Base-by-base conservation (phyloP, 2,113 vertebrate genomes). In the Hyperoodon ampullatus region DNA sequence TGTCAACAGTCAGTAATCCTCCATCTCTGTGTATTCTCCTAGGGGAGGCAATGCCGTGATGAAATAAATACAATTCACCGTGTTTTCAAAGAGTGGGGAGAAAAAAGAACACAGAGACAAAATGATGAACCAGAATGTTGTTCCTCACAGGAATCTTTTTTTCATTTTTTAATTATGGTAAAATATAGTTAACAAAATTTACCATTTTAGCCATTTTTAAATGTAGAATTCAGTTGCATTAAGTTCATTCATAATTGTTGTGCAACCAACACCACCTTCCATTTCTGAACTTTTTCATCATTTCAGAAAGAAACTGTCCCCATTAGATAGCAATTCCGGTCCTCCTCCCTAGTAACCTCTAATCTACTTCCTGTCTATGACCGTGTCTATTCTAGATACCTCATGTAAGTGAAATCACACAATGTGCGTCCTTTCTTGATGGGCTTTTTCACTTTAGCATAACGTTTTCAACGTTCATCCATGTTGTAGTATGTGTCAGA, bases 61-160 rank as follows among this genome's bases (percentile, higher is more conserved):
- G 61, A 81, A 75, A 88, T 42, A 75, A 75, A 88, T 35, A 11
- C 2, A 63, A 50, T 26, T 85, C 44, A 35, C 35, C 14, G 1
- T 13, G 66, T 68, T 77, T 81, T 70, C 94, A 75, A 78, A 95
- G 55, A 78, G 58, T 47, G 84, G 88, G 71, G 65, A 89, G 44
- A 28, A 75, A 74, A 84, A 94, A 35, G 71, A 60, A 35, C 33
- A 1, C 8, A 35, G 65, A 65, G 44, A 65, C 28, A n/a, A 86
- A 71, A 44, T 2, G 61, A 93, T n/a, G 47, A 80, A 72, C 19
- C 44, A 30, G 55, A 92, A 85, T 26, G 12, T 1, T 50, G 30
- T 6, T 84, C 65, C 68, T 74, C 21, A 26, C 63, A 84, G 47
- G 6, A 28, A 21, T 5, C 28, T 6, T 6, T 5, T 33, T 24